Evolutionary conservation across 2,888 invertebrate species (phyloP).

Genomic region (Andricus quercusramuli): DNA sequence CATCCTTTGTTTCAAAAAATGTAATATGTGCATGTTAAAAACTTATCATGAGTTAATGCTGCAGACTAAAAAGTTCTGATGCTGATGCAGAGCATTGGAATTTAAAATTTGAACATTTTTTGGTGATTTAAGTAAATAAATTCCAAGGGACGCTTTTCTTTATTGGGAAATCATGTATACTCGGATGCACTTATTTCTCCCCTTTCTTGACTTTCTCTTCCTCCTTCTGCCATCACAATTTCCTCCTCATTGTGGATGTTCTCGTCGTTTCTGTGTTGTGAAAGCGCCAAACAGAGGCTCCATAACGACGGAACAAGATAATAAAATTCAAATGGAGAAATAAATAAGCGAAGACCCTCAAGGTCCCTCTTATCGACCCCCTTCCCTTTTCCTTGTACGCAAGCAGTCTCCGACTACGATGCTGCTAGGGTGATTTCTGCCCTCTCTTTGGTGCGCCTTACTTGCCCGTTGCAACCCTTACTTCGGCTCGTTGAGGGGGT

Average conservation of each 20-base stretch:
- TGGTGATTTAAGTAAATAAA: background rate
- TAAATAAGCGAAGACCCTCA: slow-evolving; percentile 66
- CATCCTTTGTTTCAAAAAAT: slow-evolving; percentile 49
- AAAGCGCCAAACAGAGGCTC: slow-evolving; percentile 50
- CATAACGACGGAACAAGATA: slow-evolving; percentile 70
- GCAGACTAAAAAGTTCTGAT: background rate
- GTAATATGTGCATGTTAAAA: slow-evolving; percentile 70
- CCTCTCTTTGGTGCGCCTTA: slow-evolving; percentile 66
- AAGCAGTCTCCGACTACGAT: slow-evolving; percentile 46
- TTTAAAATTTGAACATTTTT: background rate
- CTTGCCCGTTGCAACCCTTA: slow-evolving; percentile 75
- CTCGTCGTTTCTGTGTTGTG: slow-evolving; percentile 37
- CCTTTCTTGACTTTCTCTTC: slow-evolving; percentile 3
- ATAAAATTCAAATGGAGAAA: slow-evolving; percentile 77
- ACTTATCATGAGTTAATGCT: slow-evolving; percentile 62
- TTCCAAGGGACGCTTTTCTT: background rate
- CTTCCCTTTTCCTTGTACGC: slow-evolving; percentile 54
- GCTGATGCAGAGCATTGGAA: background rate
- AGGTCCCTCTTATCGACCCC: slow-evolving; percentile 60
- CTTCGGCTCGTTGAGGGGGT: slow-evolving; percentile 65
- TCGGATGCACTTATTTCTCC: slow-evolving; percentile 8
- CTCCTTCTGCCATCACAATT: background rate
- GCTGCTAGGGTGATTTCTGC: slow-evolving; percentile 63
- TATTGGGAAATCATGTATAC: slow-evolving; percentile 12
- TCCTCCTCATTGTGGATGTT: slow-evolving; percentile 30